phyloP scores from a whole-genome alignment of 2,797 vertebrate species.

The Leuciscus waleckii region DNA sequence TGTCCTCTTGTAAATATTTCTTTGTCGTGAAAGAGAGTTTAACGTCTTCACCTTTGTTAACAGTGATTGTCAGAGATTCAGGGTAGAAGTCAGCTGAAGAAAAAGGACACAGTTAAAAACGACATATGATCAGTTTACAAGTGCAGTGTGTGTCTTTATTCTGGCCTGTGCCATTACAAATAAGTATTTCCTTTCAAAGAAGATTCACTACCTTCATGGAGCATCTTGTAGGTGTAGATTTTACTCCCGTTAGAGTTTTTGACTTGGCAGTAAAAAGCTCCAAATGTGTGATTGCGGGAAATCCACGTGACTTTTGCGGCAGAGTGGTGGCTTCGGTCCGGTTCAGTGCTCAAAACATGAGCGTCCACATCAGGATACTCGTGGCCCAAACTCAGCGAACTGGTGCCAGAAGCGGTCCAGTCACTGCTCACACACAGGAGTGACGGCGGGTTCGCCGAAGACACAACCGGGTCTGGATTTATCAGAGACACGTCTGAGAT shows the following conservation, averaged over 20 bases:
- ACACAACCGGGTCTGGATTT: conserved; percentile 85
- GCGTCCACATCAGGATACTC: conserved; percentile 79
- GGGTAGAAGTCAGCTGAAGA: conserved; percentile 83
- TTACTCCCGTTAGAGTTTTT: conserved; percentile 78
- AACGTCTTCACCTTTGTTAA: conserved; percentile 82
- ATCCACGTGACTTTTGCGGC: conserved; percentile 84
- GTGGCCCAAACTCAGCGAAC: conserved; percentile 75
- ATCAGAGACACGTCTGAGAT: conserved; percentile 85
- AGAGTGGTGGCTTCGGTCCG: conserved; percentile 74
- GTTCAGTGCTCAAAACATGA: conserved; percentile 75
- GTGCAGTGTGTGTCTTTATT: background rate
- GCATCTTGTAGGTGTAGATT: conserved; percentile 88
- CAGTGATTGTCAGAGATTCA: conserved; percentile 83
- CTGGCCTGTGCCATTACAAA: background rate
- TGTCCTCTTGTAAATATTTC: conserved; percentile 81
- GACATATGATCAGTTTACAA: background rate
- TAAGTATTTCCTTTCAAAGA: background rate
- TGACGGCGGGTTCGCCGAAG: conserved; percentile 77
- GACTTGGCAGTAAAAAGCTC: conserved; percentile 84
- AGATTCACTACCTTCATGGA: conserved; percentile 74
- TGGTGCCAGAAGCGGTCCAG: conserved; percentile 70
- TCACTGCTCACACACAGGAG: conserved; percentile 84
- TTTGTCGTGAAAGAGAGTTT: conserved; percentile 82
- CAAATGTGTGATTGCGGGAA: conserved; percentile 81
- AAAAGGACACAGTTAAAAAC: background rate